phyloP scores from a whole-genome alignment of 1,140 invertebrate genomes.

The Micrasema longulum region DNA sequence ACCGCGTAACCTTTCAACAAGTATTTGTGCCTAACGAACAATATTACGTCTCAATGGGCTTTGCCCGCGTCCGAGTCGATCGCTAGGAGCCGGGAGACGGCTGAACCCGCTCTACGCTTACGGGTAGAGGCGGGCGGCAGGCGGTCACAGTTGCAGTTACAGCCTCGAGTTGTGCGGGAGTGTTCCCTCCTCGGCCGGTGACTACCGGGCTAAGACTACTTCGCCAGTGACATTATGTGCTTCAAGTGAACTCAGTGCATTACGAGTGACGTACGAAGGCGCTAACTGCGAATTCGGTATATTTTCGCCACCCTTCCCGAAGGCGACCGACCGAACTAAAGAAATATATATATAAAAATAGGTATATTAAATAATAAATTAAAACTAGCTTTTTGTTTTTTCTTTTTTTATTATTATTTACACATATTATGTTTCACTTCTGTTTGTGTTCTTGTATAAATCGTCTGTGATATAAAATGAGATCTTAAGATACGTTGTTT shows the following conservation, averaged over 20 bases:
- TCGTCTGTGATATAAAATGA: constrained; percentile 54
- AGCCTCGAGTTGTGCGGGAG: too few species aligned
- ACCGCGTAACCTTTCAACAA: too few species aligned
- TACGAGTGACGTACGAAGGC: not conserved
- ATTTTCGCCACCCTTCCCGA: constrained; percentile 26
- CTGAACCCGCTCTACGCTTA: too few species aligned
- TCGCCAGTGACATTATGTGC: not conserved
- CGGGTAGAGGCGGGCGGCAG: not conserved
- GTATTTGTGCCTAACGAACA: too few species aligned
- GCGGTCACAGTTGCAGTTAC: too few species aligned
- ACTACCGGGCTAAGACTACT: not conserved
- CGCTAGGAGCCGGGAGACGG: too few species aligned
- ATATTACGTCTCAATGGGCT: too few species aligned
- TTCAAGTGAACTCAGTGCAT: constrained; percentile 6
- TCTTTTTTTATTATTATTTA: constrained; percentile 38
- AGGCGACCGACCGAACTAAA: constrained; percentile 24
- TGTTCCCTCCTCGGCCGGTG: not conserved
- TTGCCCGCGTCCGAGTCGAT: too few species aligned
- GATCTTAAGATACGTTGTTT: constrained; percentile 54
- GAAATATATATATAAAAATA: constrained; percentile 41
- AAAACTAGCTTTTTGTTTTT: constrained; percentile 38
- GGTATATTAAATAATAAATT: constrained; percentile 47
- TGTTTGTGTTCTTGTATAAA: constrained; percentile 45
- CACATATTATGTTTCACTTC: constrained; percentile 29
- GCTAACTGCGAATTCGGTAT: constrained; percentile 5